phyloP scores from a whole-genome alignment of 2,888 invertebrate genomes.

The Tipula confusa region DNA sequence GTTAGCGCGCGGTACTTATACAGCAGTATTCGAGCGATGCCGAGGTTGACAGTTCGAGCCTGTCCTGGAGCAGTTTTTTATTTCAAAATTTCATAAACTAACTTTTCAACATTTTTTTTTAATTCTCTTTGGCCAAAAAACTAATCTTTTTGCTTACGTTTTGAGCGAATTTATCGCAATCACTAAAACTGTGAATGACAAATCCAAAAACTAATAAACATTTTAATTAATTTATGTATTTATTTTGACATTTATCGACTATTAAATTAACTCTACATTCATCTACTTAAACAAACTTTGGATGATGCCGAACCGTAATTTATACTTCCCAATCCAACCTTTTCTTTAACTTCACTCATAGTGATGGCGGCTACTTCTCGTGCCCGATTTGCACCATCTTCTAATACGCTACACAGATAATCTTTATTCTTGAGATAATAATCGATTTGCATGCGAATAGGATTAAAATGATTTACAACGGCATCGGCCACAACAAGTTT shows the following conservation, averaged over 20 bases:
- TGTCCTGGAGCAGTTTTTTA: slow-evolving; percentile 1
- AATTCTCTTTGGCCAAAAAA: too few relatives aligned
- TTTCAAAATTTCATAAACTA: background rate
- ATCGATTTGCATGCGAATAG: slow-evolving; percentile 61
- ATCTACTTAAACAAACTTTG: background rate
- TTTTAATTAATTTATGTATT: too few relatives aligned
- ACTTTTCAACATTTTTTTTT: too few relatives aligned
- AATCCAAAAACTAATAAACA: too few relatives aligned
- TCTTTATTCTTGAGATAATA: slow-evolving; percentile 57
- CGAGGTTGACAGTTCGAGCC: slow-evolving; percentile 25
- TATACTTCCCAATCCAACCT: slow-evolving; percentile 54
- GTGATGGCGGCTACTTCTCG: slow-evolving; percentile 57
- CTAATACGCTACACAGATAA: slow-evolving; percentile 60
- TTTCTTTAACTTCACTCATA: slow-evolving; percentile 59
- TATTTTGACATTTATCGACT: too few relatives aligned
- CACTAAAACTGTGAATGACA: too few relatives aligned
- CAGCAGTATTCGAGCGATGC: slow-evolving; percentile 14
- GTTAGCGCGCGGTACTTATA: slow-evolving; percentile 25
- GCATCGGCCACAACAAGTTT: slow-evolving; percentile 69
- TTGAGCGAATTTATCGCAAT: too few relatives aligned
- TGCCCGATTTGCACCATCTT: slow-evolving; percentile 62
- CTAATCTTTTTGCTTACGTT: too few relatives aligned
- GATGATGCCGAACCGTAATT: background rate
- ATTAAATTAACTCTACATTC: background rate
- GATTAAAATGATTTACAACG: slow-evolving; percentile 63